Evolutionary conservation across 2,888 invertebrate species (phyloP).

Genomic region (Thecocarcelia acutangulata): DNA sequence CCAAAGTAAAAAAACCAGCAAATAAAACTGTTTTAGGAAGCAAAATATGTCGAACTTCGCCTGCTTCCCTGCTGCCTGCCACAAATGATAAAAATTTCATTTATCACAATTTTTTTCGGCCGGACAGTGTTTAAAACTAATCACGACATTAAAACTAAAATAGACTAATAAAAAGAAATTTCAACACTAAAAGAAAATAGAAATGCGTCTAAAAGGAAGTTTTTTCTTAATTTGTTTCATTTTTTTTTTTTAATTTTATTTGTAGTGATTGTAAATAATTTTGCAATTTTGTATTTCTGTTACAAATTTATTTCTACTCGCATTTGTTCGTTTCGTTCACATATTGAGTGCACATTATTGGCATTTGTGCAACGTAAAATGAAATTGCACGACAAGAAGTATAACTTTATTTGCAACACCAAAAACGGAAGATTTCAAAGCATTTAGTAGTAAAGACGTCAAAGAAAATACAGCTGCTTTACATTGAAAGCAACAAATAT

Average conservation of each 20-base stretch:
- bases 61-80: too few species aligned
- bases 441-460: slow-evolving; percentile 65
- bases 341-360: slow-evolving; percentile 24
- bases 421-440: slow-evolving; percentile 65
- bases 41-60: slow-evolving; percentile 34
- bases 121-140: slow-evolving; percentile 35
- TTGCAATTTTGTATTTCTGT: slow-evolving; percentile 30
- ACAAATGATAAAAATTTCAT: slow-evolving; percentile 42
- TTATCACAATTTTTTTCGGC: slow-evolving; percentile 13
- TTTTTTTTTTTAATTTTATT: not conserved
- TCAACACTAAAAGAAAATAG: not conserved
- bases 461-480: slow-evolving; percentile 60
- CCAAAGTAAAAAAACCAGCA: too few species aligned
- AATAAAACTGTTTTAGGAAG: slow-evolving; percentile 12
- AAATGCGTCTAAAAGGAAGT: slow-evolving; percentile 49
- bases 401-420: slow-evolving; percentile 59
- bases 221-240: too few species aligned
- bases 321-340: slow-evolving; percentile 50
- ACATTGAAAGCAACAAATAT: slow-evolving; percentile 34
- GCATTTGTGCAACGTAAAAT: not conserved
- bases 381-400: not conserved
- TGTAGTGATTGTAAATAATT: slow-evolving; percentile 28
- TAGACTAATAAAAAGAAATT: slow-evolving; percentile 1
- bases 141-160: slow-evolving; percentile 18
- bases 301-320: slow-evolving; percentile 49